Base-by-base conservation (phyloP, 2,888 invertebrate species). In the Cryptus armator region DNA sequence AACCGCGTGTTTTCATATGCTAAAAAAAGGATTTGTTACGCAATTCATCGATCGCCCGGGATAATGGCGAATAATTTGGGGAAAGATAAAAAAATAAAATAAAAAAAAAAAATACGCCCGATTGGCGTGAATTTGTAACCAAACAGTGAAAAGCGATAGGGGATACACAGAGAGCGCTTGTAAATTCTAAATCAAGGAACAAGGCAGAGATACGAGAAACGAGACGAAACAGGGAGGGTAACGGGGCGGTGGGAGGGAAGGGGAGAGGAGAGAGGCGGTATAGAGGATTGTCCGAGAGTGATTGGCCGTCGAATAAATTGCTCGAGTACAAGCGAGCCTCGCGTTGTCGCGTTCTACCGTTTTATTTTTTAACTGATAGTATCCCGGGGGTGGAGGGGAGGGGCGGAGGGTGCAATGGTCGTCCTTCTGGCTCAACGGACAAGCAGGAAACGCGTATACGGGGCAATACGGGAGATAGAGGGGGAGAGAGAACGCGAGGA, bases 241-340 rank as follows among this genome's bases (percentile, higher is more conserved):
- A 53, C 53, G 51, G 66, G 66, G 19, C 19, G 43, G 0, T 48
- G 32, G 24, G 62, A 37, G 62, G 74, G 62, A 43, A 43, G 67
- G 5, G 37, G 43, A 14, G 43, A 24, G 43, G 19, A 16, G 43
- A n/a, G 32, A 24, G 70, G 14, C 16, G 66, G 53, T 37, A 44
- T 24, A 19, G 43, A 64, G 76, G 74, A 74, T 74, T 74, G 74
- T 56, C 67, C 67, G 56, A 67, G 77, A 77, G 77, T 67, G 77
- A 77, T 77, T 77, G 67, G 77, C 77, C 67, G 77, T 77, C 77
- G 67, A 77, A 77, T 77, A 77, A 77, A 77, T 77, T 77, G 77
- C 56, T 77, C 77, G 77, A 77, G 77, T 77, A 77, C 77, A 77
- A 77, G 77, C 77, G 77, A 67, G 77, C 53, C 46, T 77, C 77